Conservation (phyloP, 2,888 invertebrate species). For the Netelia fuscicornis region DNA sequence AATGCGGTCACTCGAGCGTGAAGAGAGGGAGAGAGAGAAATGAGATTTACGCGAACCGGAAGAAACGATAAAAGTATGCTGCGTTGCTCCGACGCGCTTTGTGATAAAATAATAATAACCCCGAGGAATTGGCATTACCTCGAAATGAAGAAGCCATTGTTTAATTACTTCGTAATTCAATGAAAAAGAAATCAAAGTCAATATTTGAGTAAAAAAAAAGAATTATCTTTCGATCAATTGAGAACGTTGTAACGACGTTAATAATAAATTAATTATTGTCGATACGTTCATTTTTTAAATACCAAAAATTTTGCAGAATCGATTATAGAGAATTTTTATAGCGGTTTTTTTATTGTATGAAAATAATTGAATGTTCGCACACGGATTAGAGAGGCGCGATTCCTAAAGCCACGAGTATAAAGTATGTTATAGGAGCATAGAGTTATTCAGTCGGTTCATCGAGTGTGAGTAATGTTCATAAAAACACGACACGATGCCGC, state of each 20-base stretch:
- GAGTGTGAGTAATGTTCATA: conserved; percentile 74
- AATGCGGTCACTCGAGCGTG: conserved; percentile 81
- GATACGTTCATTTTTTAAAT: background rate
- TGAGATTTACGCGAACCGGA: conserved; percentile 63
- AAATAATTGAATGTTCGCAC: conserved; percentile 63
- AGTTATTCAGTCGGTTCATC: conserved; percentile 72
- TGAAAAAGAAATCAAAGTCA: background rate
- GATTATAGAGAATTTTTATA: background rate
- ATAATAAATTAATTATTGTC: background rate
- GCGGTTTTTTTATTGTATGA: background rate
- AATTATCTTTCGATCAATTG: background rate
- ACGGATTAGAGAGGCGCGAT: conserved; percentile 33
- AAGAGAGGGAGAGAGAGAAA: conserved; percentile 69
- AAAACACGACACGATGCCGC: conserved; percentile 74
- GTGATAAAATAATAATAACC: conserved; percentile 51
- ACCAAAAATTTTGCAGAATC: background rate
- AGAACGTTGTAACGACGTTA: no score
- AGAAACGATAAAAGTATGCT: conserved; percentile 59
- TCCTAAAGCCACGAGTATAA: background rate
- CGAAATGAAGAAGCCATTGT: background rate
- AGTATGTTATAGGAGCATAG: conserved; percentile 24
- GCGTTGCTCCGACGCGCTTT: conserved; percentile 53
- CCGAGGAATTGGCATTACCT: background rate
- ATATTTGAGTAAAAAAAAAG: background rate
- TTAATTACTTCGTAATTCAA: conserved; percentile 8